Percentiles rank a stretch among this genome's conserved stretches.
Evolutionary conservation across 2,113 vertebrate genomes (phyloP).

Genomic region (Pygoscelis antarcticus): DNA sequence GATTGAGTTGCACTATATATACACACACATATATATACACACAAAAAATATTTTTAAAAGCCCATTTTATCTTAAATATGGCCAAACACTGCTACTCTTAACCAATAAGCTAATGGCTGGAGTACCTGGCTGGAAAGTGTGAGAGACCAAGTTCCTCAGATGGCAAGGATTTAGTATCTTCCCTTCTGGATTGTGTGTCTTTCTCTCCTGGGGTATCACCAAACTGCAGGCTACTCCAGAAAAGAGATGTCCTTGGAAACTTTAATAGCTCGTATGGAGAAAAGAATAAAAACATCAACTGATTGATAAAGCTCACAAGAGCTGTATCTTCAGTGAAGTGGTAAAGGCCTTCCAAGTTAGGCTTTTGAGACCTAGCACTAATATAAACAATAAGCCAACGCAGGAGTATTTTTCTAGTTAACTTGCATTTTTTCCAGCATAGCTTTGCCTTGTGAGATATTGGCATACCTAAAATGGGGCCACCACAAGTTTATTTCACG

Average conservation of each 20-base stretch:
- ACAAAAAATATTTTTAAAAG: neutral
- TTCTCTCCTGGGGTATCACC: neutral
- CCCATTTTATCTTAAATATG: neutral
- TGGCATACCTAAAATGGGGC: neutral
- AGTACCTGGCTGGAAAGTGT: neutral
- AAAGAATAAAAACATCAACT: neutral
- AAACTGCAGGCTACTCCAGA: neutral
- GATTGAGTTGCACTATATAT: neutral
- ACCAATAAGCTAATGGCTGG: neutral
- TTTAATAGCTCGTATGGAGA: neutral
- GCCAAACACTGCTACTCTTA: neutral
- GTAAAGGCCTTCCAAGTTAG: neutral
- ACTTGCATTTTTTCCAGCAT: neutral
- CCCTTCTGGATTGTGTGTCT: neutral
- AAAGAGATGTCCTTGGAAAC: neutral
- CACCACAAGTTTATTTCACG: neutral
- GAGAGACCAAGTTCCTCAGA: neutral
- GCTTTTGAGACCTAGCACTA: neutral
- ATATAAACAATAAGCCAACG: neutral
- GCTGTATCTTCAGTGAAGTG: neutral
- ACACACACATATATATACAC: accelerated
- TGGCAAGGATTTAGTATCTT: neutral
- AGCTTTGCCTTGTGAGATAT: neutral
- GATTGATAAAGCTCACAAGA: neutral
- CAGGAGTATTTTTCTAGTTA: neutral